Base-by-base conservation (phyloP, 2,888 invertebrate genomes). In the Morpho deidamia region DNA sequence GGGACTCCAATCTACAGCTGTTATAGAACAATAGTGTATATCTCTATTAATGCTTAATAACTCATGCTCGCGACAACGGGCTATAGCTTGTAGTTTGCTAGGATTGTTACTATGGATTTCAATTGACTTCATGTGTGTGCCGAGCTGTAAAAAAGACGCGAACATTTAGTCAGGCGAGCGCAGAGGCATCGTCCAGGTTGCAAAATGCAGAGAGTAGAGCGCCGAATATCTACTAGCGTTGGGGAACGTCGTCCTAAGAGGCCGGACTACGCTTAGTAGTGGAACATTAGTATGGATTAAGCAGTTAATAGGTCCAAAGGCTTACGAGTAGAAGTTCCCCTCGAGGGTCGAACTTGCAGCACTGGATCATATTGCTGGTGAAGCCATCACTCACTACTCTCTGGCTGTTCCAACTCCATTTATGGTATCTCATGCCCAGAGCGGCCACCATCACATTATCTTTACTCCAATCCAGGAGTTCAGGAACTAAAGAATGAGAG, bases 1-100 rank as follows among this genome's bases (percentile, higher is more conserved):
- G 1, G 87, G 85, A 47, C 88, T 88, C 88, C 88, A 89, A 61
- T 85, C 85, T 10, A 85, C 50, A 0, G 84, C 77, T 0, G 84
- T 83, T 61, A 87, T 72, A 45, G 73, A 68, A 59, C 88, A 88
- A 54, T 47, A 32, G 7, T 57, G 43, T 0, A 53, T 41, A 0
- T 58, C 33, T 7, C 23, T 45, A 10, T 49, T 39, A 12, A 14
- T 7, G 49, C 82, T 12, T 8, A 11, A 11, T 7, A n/a, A 8
- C 11, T 11, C 14, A 7, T 32, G 11, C 9, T 11, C 40, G 8
- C n/a, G n/a, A 10, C 49, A 49, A 7, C 5, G 38, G 37, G 54
- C 85, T 83, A 44, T 38, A 52, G 45, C 55, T 64, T 33, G 57
- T 51, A 1, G 50, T 51, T 83, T 84, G 59, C 63, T 76, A 11